A percentile compares a stretch with the other conserved stretches of the same genome.
Conservation (phyloP, 2,888 invertebrate species). For the Dasysyrphus albostriatus region DNA sequence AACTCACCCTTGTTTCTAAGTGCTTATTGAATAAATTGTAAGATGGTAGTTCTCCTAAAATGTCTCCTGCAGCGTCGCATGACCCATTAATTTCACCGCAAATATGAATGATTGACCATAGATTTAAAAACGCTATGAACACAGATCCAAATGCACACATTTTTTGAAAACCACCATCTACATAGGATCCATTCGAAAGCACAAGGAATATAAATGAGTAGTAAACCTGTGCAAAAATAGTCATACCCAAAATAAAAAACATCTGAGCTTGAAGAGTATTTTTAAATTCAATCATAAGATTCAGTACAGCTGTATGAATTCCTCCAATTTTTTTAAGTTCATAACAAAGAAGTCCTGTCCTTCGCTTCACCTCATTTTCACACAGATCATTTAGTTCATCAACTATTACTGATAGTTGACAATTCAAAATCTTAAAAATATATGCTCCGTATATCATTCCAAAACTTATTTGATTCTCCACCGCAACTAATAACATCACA, state of each 20-base stretch:
- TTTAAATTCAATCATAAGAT: slow-evolving; percentile 6
- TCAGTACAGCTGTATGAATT: slow-evolving; percentile 17
- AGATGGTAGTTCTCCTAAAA: not conserved
- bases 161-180: not conserved
- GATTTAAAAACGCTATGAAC: not conserved
- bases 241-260: not conserved
- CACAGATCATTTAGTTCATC: not conserved
- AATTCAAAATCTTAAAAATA: slow-evolving; percentile 17
- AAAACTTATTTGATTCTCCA: slow-evolving; percentile 23
- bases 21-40: slow-evolving; percentile 2
- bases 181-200: not conserved
- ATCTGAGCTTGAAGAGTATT: slow-evolving; percentile 13
- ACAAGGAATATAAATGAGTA: slow-evolving; percentile 5
- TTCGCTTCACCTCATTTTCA: not conserved
- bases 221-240: slow-evolving; percentile 3
- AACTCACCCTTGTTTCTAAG: slow-evolving; percentile 17
- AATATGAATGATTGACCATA: slow-evolving; percentile 3
- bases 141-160: not conserved
- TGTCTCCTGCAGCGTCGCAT: not conserved
- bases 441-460: slow-evolving; percentile 33
- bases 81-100: not conserved
- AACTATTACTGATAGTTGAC: not conserved
- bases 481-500: not conserved
- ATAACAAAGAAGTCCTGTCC: not conserved
- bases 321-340: slow-evolving; percentile 19